A percentile compares a stretch with the other conserved stretches of the same genome.
phyloP scores from a whole-genome alignment of 2,113 vertebrate genomes.

The Polyodon spathula region DNA sequence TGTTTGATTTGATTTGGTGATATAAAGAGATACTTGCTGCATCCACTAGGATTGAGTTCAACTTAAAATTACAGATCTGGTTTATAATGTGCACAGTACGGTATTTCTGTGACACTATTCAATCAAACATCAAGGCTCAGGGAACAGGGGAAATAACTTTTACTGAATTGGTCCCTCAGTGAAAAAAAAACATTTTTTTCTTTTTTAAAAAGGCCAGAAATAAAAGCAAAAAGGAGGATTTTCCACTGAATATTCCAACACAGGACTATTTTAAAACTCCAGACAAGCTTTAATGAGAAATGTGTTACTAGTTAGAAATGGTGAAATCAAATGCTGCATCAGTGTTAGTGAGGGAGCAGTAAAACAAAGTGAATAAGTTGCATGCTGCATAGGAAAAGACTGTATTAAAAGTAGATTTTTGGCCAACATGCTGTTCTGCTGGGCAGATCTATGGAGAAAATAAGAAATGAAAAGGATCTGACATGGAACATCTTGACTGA shows the following conservation, averaged over 20 bases:
- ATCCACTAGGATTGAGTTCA: too few species aligned
- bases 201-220: too few species aligned
- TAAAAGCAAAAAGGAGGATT: constrained; percentile 28
- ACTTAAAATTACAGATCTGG: too few species aligned
- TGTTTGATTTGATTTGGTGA: too few species aligned
- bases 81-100: too few species aligned
- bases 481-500: neutral
- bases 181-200: too few species aligned
- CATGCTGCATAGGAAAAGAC: constrained; percentile 15
- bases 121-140: too few species aligned
- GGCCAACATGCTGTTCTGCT: constrained; percentile 17
- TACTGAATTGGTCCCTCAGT: too few species aligned
- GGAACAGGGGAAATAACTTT: too few species aligned
- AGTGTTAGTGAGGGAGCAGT: constrained; percentile 8
- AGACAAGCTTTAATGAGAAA: constrained; percentile 32
- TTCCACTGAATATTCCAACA: constrained; percentile 37
- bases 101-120: too few species aligned
- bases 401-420: constrained; percentile 15
- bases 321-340: constrained; percentile 26
- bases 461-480: neutral
- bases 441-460: neutral
- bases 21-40: too few species aligned
- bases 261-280: constrained; percentile 29
- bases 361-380: constrained; percentile 11
- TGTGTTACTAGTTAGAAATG: constrained; percentile 36